Base-by-base conservation (phyloP, 1,140 invertebrate genomes). In the Bombus haemorrhoidalis region DNA sequence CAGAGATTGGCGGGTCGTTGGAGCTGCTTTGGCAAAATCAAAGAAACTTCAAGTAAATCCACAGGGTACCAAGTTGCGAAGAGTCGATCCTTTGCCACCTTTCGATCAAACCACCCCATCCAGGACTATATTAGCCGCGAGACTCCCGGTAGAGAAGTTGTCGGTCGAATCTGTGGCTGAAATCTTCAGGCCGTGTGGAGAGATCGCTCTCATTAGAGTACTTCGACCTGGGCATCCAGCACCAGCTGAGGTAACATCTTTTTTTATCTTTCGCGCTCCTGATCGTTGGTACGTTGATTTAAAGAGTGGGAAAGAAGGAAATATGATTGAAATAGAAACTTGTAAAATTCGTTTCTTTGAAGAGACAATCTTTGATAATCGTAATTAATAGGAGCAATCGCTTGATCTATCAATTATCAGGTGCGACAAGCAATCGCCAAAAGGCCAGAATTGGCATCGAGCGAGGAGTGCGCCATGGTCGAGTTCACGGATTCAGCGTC, bases 1-100 rank as follows among this genome's bases (percentile, higher is more conserved):
- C 10, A 98, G 98, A 93, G 98, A 99, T 92, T 99, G 98, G 98
- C 96, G 98, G 78, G 97, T 98, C 1, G 98, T 99, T 9, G 98
- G 98, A 5, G 96, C 97, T 88, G 97, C 98, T 68, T 95, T 99
- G 83, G 95, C 96, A 15, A 96, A 95, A 57, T 99, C 98, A 1
- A 96, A 96, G 18, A 98, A 98, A 87, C 96, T 99, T 57, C 97
- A 99, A 95, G 97, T 99, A 28, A 99, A 99, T 94, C 97, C 98
- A 75, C 96, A 97, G 71, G 98, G 98, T 39, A 99, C 98, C 0
- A 99, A 99, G 93, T 96, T 99, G n/a, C 95, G 98, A 22, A 96
- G 98, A 71, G 95, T 97, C 28, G 97, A 98, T 57, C 97, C 98
- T 2, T 95, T 99, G 77, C 98, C 98, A 10, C 97, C 97, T 43